Base-by-base conservation (phyloP, 2,797 vertebrate species). In the Lacerta viridis region DNA sequence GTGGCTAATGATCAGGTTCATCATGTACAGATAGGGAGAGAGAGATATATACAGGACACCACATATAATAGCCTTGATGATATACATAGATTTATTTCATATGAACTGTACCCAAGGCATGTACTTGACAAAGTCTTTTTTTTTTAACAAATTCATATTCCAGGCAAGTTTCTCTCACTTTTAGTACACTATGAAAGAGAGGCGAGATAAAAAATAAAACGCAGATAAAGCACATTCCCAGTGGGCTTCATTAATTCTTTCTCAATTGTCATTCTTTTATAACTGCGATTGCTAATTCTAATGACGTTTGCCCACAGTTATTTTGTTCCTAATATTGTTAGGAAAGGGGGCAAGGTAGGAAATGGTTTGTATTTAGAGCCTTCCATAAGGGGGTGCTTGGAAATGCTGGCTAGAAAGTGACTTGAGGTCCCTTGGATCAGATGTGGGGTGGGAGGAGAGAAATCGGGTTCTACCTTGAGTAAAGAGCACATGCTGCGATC, bases 241-340 rank as follows among this genome's bases (percentile, higher is more conserved):
- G 41, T 36, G 68, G 83, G 83, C 68, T 89, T 89, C 83, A 89
- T 89, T 89, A 89, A 89, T 89, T 74, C 41, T 74, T 85, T 43
- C 68, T 74, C 77, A 89, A 85, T 64, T 89, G 87, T 84, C 76
- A 84, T 84, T 84, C 82, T 61, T 72, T 46, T 80, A 72, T 80
- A 84, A 80, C 50, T 46, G 66, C 84, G 76, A 71, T 79, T 39
- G 68, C 82, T 72, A 74, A 74, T 84, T 89, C 69, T 80, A 74
- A 66, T 80, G 83, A 74, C 55, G 41, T 50, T 84, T 72, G 20
- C 50, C 76, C 61, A 41, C 64, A 83, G 43, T 59, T 69, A 78
- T 75, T 50, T 68, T 55, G 18, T 66, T 76, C 55, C 36, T 43
- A 61, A 79, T 80, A 61, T 66, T 23, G 13, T 72, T 80, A 74